Conservation (phyloP, 2,888 invertebrate species). For the Cryptops parisi region DNA sequence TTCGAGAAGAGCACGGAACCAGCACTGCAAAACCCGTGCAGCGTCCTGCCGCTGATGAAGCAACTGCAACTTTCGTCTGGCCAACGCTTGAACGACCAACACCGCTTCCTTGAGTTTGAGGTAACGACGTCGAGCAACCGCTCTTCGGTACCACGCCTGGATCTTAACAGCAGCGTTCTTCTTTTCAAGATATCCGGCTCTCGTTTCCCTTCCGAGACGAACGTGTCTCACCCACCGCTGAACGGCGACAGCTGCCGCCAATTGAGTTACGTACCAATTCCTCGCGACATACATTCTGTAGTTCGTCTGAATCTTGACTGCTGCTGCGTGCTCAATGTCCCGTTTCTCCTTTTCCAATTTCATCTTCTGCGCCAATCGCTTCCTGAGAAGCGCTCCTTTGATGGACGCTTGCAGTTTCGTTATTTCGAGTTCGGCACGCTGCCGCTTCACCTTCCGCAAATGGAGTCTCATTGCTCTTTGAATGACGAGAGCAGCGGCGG, state of each 20-base stretch:
- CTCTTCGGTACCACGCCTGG: conserved; percentile 15
- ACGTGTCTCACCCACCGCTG: conserved; percentile 12
- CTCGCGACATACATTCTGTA: conserved; percentile 13
- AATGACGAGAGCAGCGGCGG: conserved; percentile 18
- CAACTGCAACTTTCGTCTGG: neutral
- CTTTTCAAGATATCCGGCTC: neutral
- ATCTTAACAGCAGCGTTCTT: conserved; percentile 12
- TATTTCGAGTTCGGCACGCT: conserved; percentile 8
- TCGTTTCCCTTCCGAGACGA: neutral
- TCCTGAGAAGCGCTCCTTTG: too few relatives aligned
- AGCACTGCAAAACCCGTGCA: neutral
- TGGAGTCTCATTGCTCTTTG: conserved; percentile 16
- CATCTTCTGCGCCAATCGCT: too few relatives aligned
- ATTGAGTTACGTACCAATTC: conserved; percentile 19
- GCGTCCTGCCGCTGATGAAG: neutral
- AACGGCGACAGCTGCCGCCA: conserved; percentile 8
- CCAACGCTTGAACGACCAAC: neutral
- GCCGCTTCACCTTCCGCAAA: conserved; percentile 10
- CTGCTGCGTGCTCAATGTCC: conserved; percentile 17
- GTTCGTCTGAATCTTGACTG: conserved; percentile 20
- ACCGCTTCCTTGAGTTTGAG: neutral
- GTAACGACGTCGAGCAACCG: neutral
- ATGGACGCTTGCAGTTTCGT: too few relatives aligned
- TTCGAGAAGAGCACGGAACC: neutral
- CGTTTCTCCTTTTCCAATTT: neutral